These are phyloP conservation scores for Leptinotarsa lineolata DNA, from an alignment of 1,140 invertebrate species.

Conservation along the genomic window DNA sequence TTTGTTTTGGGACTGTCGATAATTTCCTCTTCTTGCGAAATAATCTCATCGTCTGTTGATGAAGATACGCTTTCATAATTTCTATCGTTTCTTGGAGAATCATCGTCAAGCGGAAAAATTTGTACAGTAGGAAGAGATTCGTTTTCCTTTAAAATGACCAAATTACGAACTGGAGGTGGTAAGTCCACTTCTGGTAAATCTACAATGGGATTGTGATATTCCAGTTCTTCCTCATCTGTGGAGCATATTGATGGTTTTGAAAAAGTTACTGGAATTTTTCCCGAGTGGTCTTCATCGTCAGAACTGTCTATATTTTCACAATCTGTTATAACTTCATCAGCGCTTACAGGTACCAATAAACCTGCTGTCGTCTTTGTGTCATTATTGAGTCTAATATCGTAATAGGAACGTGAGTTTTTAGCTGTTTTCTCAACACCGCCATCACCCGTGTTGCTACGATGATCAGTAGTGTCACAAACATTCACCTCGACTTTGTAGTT, in stretches of 20 bases:
- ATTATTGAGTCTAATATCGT: conserved; percentile 20
- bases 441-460: neutral
- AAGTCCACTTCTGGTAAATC: conserved; percentile 48
- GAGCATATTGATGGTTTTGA: conserved; percentile 26
- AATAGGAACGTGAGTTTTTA: conserved; percentile 14
- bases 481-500: neutral
- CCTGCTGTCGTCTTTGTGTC: neutral
- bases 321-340: conserved; percentile 46
- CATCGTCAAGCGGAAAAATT: conserved; percentile 56
- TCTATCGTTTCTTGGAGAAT: neutral
- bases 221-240: conserved; percentile 41
- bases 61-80: conserved; percentile 16
- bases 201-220: conserved; percentile 15
- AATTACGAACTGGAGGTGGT: conserved; percentile 57
- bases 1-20: conserved; percentile 13
- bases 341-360: conserved; percentile 17
- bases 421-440: neutral
- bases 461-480: neutral
- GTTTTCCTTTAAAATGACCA: conserved; percentile 58
- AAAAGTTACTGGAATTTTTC: conserved; percentile 29
- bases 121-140: conserved; percentile 56
- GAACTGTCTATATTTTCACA: conserved; percentile 49
- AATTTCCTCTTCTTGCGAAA: conserved; percentile 34
- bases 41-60: conserved; percentile 34
- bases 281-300: conserved; percentile 20